phyloP scores from a whole-genome alignment of 2,888 invertebrate genomes.

The Melipona beecheii region DNA sequence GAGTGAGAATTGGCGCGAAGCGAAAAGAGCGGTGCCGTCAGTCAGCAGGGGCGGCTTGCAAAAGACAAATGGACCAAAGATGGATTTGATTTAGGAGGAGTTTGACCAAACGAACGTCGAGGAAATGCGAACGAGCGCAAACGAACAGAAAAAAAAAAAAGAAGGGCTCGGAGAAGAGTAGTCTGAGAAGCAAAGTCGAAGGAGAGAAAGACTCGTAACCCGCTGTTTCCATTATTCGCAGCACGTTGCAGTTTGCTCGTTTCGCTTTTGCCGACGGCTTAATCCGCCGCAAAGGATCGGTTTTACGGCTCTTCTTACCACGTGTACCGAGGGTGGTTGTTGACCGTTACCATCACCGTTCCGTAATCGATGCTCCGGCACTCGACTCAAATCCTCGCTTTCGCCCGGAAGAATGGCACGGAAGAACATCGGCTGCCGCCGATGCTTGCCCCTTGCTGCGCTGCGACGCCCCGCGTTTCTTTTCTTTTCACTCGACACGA shows the following conservation, averaged over 20 bases:
- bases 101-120: no score
- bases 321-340: slow-evolving; percentile 32
- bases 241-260: slow-evolving; percentile 62
- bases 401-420: slow-evolving; percentile 19
- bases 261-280: slow-evolving; percentile 69
- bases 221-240: slow-evolving; percentile 73
- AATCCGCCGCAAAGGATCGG: slow-evolving; percentile 70
- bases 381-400: slow-evolving; percentile 16
- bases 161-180: slow-evolving; percentile 34
- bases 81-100: slow-evolving; percentile 53
- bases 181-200: not conserved
- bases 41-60: not conserved
- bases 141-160: no score
- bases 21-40: no score
- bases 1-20: no score
- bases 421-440: slow-evolving; percentile 23
- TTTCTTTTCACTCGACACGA: no score
- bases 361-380: slow-evolving; percentile 43
- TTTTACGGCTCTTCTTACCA: slow-evolving; percentile 68
- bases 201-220: slow-evolving; percentile 68
- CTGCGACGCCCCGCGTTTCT: no score
- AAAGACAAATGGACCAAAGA: slow-evolving; percentile 46
- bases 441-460: not conserved
- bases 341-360: not conserved
- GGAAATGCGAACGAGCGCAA: slow-evolving; percentile 10